Conservation (phyloP, 2,888 invertebrate genomes). For the Clanis bilineata region DNA sequence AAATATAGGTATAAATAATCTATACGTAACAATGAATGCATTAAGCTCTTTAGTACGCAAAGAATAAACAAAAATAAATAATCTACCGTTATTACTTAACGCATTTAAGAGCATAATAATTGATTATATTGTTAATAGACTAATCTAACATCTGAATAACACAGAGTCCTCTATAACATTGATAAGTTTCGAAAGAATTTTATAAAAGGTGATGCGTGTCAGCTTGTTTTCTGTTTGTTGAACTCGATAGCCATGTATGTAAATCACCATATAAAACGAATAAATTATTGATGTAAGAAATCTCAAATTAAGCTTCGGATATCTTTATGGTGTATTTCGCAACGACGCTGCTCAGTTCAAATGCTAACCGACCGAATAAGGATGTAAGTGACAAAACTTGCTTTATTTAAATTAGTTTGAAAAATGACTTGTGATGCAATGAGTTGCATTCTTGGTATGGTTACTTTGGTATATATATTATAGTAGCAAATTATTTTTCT, state of each 20-base stretch:
- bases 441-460: background rate
- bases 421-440: background rate
- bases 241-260: conserved; percentile 16
- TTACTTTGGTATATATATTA: background rate
- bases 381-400: background rate
- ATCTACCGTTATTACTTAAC: background rate
- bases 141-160: conserved; percentile 3
- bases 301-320: conserved; percentile 24
- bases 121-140: too few relatives aligned
- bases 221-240: conserved; percentile 17
- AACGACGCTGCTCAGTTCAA: conserved; percentile 15
- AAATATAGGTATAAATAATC: background rate
- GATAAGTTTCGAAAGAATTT: conserved; percentile 1
- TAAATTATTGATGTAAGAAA: conserved; percentile 22
- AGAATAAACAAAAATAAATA: conserved; percentile 1
- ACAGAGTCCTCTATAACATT: background rate
- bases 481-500: background rate
- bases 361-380: conserved; percentile 3
- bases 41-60: background rate
- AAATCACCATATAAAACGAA: conserved; percentile 19
- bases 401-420: background rate
- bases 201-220: conserved; percentile 10
- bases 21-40: background rate
- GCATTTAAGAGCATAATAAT: too few relatives aligned
- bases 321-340: conserved; percentile 25